Conservation (phyloP, 2,797 vertebrate genomes). For the Lycodopsis pacificus region DNA sequence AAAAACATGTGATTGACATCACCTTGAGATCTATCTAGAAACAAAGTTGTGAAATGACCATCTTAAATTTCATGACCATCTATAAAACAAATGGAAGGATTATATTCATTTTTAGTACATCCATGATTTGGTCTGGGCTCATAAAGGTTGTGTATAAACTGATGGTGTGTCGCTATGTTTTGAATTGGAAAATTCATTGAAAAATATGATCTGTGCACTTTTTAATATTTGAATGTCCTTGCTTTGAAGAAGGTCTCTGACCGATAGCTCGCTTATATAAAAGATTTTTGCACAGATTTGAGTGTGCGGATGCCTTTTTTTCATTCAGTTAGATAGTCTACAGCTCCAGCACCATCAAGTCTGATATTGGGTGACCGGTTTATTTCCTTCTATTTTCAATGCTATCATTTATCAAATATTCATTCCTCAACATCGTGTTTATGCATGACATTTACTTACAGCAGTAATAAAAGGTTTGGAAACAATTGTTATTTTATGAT, state of each 20-base stretch:
- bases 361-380: not conserved
- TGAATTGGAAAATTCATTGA: not conserved
- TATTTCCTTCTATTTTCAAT: not conserved
- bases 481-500: not conserved
- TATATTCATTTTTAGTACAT: not conserved
- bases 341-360: not conserved
- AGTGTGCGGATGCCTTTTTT: not conserved
- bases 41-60: not conserved
- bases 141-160: not conserved
- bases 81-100: not conserved
- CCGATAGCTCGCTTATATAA: not conserved
- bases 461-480: not conserved
- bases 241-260: no score
- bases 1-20: not conserved
- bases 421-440: not conserved
- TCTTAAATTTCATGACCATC: not conserved
- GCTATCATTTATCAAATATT: not conserved
- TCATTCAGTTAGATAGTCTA: not conserved
- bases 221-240: not conserved
- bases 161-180: not conserved
- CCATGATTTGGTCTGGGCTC: not conserved
- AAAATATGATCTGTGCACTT: not conserved
- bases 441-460: not conserved
- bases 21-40: not conserved
- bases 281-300: not conserved